Evolutionary conservation across 2,888 invertebrate species (phyloP).

Genomic region (Caenorhabditis doughertyi): DNA sequence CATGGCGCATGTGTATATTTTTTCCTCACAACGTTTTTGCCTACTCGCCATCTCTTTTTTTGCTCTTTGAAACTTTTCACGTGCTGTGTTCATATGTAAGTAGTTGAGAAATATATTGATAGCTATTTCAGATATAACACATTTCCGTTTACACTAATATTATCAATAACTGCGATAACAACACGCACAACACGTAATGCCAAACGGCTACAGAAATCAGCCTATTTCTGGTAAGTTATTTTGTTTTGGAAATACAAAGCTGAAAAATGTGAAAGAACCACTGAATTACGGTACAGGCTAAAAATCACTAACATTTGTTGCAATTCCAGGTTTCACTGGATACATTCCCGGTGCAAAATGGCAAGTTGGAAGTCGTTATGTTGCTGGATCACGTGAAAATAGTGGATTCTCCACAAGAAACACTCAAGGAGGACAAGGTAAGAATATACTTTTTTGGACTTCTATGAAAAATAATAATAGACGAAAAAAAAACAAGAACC

Average conservation of each 20-base stretch:
- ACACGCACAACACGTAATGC: conserved; percentile 32
- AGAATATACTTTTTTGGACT: conserved; percentile 17
- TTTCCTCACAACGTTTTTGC: too few species aligned
- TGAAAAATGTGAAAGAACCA: not conserved
- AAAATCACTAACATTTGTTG: too few species aligned
- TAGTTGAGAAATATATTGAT: not conserved
- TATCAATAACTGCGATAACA: not conserved
- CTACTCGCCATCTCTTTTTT: not conserved
- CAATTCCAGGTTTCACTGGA: conserved; percentile 71
- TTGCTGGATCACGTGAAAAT: conserved; percentile 59
- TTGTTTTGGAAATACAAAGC: not conserved
- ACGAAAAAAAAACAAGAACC: not conserved
- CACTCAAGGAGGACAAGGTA: conserved; percentile 16
- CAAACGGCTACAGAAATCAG: conserved; percentile 58
- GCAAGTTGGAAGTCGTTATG: conserved; percentile 71
- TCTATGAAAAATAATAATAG: not conserved
- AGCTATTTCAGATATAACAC: conserved; percentile 16
- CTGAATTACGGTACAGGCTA: too few species aligned
- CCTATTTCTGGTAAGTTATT: conserved; percentile 59
- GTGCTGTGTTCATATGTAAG: conserved; percentile 2
- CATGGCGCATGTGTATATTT: conserved; percentile 39
- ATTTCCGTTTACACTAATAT: conserved; percentile 12
- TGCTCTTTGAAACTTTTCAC: conserved; percentile 46
- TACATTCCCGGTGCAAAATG: conserved; percentile 75
- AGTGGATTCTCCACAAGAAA: conserved; percentile 34